phyloP scores from a whole-genome alignment of 2,113 vertebrate species.

The Gadus macrocephalus region DNA sequence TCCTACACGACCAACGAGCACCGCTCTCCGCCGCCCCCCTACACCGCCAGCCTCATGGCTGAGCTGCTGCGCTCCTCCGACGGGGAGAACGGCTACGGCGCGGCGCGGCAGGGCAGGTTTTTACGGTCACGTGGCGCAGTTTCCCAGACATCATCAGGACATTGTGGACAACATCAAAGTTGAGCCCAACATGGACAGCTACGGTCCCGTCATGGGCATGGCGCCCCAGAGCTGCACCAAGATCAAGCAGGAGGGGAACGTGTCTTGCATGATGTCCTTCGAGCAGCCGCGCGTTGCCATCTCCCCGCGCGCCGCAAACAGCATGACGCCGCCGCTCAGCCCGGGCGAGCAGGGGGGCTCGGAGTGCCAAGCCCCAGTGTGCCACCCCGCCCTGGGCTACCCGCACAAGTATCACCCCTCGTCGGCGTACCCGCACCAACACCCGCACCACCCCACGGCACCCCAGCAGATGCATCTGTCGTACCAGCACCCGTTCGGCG shows the following conservation, averaged over 20 bases:
- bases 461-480: conserved; percentile 67
- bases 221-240: conserved; percentile 79
- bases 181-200: conserved; percentile 82
- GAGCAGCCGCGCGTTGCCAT: conserved; percentile 82
- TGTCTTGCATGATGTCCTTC: conserved; percentile 85
- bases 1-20: conserved; percentile 71
- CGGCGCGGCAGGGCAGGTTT: conserved; percentile 81
- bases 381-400: conserved; percentile 69
- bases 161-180: conserved; percentile 78
- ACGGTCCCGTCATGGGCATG: conserved; percentile 80
- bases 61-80: conserved; percentile 82
- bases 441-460: conserved; percentile 20
- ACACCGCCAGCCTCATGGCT: conserved; percentile 73
- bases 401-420: conserved; percentile 71
- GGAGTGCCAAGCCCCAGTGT: conserved; percentile 74
- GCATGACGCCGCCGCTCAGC: conserved; percentile 89
- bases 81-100: conserved; percentile 66
- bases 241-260: conserved; percentile 87
- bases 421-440: conserved; percentile 63
- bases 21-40: conserved; percentile 79
- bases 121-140: conserved; percentile 72
- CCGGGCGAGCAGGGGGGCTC: conserved; percentile 78
- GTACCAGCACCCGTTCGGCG: conserved; percentile 77
- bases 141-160: conserved; percentile 60
- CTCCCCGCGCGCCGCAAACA: conserved; percentile 80